Evolutionary conservation across 2,113 vertebrate genomes (phyloP).

Genomic region (Halichoerus grypus): DNA sequence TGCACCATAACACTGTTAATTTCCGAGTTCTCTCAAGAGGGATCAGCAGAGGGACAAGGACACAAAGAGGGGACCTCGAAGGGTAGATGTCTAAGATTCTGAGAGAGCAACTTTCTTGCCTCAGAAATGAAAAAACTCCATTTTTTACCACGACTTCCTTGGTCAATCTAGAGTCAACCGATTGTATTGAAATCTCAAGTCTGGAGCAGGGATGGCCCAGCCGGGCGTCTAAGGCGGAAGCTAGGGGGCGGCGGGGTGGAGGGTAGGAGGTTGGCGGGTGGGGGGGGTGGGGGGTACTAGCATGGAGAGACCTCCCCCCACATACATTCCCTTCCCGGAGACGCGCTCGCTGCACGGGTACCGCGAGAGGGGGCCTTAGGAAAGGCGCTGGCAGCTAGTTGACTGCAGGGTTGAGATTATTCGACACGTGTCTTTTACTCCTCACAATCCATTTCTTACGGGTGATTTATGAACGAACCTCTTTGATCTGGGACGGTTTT

Average conservation of each 20-base stretch:
- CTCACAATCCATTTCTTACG: conserved; percentile 49
- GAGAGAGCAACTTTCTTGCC: background rate
- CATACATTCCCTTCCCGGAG: background rate
- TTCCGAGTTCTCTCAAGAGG: background rate
- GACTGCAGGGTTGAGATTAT: conserved; percentile 10
- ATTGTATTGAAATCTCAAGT: conserved; percentile 6
- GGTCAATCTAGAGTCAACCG: background rate
- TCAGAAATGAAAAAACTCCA: conserved; percentile 12
- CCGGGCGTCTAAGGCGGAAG: conserved; percentile 90
- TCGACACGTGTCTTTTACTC: conserved; percentile 72
- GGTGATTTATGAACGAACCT: conserved; percentile 68
- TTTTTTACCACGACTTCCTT: background rate
- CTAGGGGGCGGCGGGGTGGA: conserved; percentile 84
- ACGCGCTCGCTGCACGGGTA: accelerated
- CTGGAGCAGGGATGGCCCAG: conserved; percentile 77
- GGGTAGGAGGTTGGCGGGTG: background rate
- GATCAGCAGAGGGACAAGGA: background rate
- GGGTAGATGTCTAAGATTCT: background rate
- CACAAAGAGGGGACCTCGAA: background rate
- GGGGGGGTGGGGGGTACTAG: background rate
- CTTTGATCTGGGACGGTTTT: conserved; percentile 70
- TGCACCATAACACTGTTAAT: background rate
- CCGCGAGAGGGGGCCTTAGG: background rate
- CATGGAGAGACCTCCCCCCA: background rate
- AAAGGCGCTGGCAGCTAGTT: background rate